Conservation (phyloP, 2,888 invertebrate species). For the Eupithecia abbreviata region DNA sequence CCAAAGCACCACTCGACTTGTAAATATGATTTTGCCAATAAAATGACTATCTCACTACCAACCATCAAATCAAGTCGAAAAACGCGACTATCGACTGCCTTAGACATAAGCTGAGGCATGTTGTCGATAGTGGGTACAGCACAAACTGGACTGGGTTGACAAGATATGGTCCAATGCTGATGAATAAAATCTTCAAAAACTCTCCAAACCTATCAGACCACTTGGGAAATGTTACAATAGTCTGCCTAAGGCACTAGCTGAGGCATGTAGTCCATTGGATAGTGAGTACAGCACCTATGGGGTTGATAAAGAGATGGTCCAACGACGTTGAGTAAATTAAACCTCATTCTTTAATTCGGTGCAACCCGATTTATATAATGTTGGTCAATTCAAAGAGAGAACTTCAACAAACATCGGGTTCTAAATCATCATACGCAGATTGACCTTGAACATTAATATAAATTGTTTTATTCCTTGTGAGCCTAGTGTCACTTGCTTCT, state of each 20-base stretch:
- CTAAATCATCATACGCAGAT: neutral
- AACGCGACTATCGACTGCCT: neutral
- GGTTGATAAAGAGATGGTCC: neutral
- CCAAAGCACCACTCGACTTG: neutral
- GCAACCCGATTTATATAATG: neutral
- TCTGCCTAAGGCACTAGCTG: neutral
- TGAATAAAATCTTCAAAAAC: neutral
- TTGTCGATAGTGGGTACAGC: conserved; percentile 86
- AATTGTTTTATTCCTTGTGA: neutral
- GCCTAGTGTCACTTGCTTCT: neutral
- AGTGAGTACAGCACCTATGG: neutral
- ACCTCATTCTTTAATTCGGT: neutral
- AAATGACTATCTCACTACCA: too few species aligned
- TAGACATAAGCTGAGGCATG: neutral
- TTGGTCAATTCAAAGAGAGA: neutral
- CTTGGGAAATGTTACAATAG: neutral
- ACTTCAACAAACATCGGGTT: neutral
- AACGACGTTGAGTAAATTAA: neutral
- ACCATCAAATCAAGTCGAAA: neutral
- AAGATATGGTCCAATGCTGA: neutral
- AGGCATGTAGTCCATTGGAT: neutral
- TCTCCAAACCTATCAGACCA: neutral
- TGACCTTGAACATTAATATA: conserved; percentile 2
- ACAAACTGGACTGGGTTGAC: neutral
- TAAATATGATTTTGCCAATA: too few species aligned